Percentiles rank a stretch among this genome's conserved stretches.
These are phyloP conservation scores for Nipponacmea schrenckii DNA, from an alignment of 2,888 invertebrate genomes.

Conservation along the genomic window DNA sequence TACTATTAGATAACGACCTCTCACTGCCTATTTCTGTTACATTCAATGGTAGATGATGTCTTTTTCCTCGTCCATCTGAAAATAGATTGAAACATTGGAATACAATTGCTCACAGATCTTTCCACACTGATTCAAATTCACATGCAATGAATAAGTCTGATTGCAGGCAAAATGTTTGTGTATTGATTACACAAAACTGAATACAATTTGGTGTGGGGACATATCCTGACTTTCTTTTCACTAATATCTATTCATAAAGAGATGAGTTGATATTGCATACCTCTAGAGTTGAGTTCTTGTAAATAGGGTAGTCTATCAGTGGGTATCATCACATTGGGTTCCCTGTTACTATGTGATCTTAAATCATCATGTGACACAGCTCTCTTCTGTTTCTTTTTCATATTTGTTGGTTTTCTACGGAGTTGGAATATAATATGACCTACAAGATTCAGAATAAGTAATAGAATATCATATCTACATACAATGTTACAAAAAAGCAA, in stretches of 20 bases:
- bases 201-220: too few relatives aligned
- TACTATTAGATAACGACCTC: conserved; percentile 70
- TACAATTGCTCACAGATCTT: too few relatives aligned
- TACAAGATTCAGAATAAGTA: conserved; percentile 25
- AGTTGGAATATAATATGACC: conserved; percentile 98
- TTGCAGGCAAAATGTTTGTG: too few relatives aligned
- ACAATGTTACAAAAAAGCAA: not conserved
- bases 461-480: conserved; percentile 1
- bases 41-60: conserved; percentile 74
- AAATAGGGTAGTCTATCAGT: conserved; percentile 74
- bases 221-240: too few relatives aligned
- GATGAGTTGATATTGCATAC: conserved; percentile 31
- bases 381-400: conserved; percentile 75
- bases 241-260: too few relatives aligned
- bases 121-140: too few relatives aligned
- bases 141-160: too few relatives aligned
- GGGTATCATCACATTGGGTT: conserved; percentile 33
- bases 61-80: conserved; percentile 71
- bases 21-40: conserved; percentile 82
- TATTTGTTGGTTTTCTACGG: conserved; percentile 89
- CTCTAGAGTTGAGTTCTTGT: conserved; percentile 78
- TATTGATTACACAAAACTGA: too few relatives aligned
- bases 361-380: conserved; percentile 57
- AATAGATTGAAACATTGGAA: conserved; percentile 12
- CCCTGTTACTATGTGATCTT: conserved; percentile 41